Base-by-base conservation (phyloP, 2,888 invertebrate species). In the Spilarctia lutea region DNA sequence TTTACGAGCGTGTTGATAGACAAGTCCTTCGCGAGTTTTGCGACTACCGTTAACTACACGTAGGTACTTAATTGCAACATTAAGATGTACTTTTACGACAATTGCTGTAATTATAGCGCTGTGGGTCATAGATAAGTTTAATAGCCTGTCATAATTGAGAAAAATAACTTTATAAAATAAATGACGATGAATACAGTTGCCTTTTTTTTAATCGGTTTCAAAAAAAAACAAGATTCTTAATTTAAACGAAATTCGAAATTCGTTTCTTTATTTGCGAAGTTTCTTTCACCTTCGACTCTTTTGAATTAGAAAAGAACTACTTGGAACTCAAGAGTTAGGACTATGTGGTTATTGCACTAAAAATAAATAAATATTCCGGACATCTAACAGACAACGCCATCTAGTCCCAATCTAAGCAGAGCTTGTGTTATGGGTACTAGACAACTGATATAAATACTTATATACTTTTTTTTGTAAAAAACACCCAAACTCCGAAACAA, bases 1-100 rank as follows among this genome's bases (percentile, higher is more conserved):
- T 80, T 83, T 78, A 83, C 72, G 76, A 72, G 73, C 52, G 3
- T 70, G 74, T 80, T 82, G 74, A 78, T 75, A 45, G 72, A 63
- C 68, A 30, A 33, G 73, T 71, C 76, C 72, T 77, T 65, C 33
- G 65, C 73, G 35, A 68, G 42, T 66, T 77, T 75, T 78, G 75
- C 63, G 72, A 63, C 39, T 71, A 30, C 75, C 76, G 70, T 76
- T 81, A 83, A 77, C 30, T 42, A 35, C 63, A 74, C 52, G 72
- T 75, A 73, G 48, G 3, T 71, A 77, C 71, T 72, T 77, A 74
- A 81, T 81, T 75, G 77, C 68, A 72, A 63, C 56, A 39, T 68
- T 60, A 6, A 56, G 68, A 67, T 68, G 67, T 73, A 16, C 67
- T 68, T 73, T 72, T 72, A 67, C 24, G 56, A 33, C n/a, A 63